Evolutionary conservation across 1,140 invertebrate genomes (phyloP).

Genomic region (Polyergus mexicanus): DNA sequence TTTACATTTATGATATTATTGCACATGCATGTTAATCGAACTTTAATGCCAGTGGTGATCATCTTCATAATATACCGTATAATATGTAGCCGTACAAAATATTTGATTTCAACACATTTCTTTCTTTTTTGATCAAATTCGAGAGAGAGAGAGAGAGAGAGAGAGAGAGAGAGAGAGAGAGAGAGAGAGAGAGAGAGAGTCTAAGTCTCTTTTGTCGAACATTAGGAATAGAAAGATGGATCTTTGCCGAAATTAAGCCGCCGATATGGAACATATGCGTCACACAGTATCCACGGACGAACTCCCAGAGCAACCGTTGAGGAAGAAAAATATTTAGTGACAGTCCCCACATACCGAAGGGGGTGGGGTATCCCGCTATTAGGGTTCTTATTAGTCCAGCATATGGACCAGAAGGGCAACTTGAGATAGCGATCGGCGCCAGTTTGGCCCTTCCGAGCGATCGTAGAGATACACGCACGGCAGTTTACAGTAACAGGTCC

Average conservation of each 20-base stretch:
- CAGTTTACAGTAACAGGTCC: conserved; percentile 84
- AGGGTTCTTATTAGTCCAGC: conserved; percentile 84
- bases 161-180: too few relatives aligned
- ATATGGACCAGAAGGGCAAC: conserved; percentile 84
- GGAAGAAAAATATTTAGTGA: conserved; percentile 86
- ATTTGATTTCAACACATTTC: neutral
- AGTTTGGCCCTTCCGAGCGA: conserved; percentile 35
- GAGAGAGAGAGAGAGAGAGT: neutral
- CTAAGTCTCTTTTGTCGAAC: neutral
- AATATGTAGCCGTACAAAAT: neutral
- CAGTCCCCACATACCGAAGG: conserved; percentile 78
- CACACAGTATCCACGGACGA: conserved; percentile 57
- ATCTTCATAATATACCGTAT: neutral
- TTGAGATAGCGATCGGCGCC: conserved; percentile 81
- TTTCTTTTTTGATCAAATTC: neutral
- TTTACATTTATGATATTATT: too few relatives aligned
- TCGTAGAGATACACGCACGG: conserved; percentile 55
- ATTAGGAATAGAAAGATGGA: conserved; percentile 46
- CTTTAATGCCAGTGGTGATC: neutral
- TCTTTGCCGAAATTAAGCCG: conserved; percentile 31
- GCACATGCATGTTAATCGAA: neutral
- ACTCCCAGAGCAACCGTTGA: conserved; percentile 81
- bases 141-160: too few relatives aligned
- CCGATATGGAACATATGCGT: conserved; percentile 49
- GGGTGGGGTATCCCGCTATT: conserved; percentile 79